Evolutionary conservation across 2,888 invertebrate species (phyloP).

Genomic region (Agrochola lychnidis): DNA sequence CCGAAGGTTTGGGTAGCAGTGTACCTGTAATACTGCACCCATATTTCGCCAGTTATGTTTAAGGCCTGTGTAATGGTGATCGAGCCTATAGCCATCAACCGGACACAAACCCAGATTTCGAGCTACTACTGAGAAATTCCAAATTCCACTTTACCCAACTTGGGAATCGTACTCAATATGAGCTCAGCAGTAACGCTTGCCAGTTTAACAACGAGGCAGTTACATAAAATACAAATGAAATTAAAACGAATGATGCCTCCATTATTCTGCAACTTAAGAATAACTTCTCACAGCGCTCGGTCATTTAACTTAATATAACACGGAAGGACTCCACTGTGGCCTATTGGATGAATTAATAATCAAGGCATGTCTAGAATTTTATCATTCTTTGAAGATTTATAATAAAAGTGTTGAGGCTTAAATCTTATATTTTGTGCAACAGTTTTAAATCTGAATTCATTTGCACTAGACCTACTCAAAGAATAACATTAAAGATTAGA

Average conservation of each 20-base stretch:
- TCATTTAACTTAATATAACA: constrained; percentile 52
- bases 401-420: neutral
- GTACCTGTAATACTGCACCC: too few relatives aligned
- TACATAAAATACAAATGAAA: neutral
- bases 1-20: too few relatives aligned
- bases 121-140: too few relatives aligned
- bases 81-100: too few relatives aligned
- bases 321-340: constrained; percentile 50
- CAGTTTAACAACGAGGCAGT: neutral
- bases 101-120: too few relatives aligned
- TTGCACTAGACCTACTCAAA: too few relatives aligned
- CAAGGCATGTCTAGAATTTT: constrained; percentile 37
- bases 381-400: constrained; percentile 49
- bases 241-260: constrained; percentile 8
- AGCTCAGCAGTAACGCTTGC: neutral
- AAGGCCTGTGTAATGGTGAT: too few relatives aligned
- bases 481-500: too few relatives aligned
- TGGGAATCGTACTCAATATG: neutral
- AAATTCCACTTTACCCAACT: neutral
- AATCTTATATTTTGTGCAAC: neutral
- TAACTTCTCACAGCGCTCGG: constrained; percentile 26
- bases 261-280: constrained; percentile 33
- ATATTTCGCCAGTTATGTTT: too few relatives aligned
- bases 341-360: constrained; percentile 60
- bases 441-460: neutral